Evolutionary conservation across 2,113 vertebrate species (phyloP), one percentile per base, ranked within the genome.

Genomic region (Pipa parva): DNA sequence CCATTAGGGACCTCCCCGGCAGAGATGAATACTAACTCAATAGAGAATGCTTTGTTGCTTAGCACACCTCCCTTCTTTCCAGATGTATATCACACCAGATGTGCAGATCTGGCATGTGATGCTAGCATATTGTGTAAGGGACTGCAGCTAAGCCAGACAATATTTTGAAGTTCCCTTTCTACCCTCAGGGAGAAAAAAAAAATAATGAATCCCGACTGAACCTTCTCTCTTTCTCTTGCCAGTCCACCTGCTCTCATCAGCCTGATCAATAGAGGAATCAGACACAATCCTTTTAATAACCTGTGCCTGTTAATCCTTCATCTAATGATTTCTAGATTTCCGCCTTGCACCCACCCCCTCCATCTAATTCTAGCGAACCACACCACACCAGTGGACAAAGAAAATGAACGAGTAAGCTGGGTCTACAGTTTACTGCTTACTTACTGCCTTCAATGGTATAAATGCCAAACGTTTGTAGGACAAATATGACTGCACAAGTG

Each of bases 201-300:
- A 42, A 84, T 84, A 80, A 84, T 76, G 72, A 80, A 77, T 79
- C 26, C 76, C 76, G 80, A 83, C 77, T 73, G 0, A 39, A 29
- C 29, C 12, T 60, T 27, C 63, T 65, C 54, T 28, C 33, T 9
- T n/a, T 25, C 42, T 21, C 28, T 37, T 55, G 61, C 36, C 21
- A 24, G 5, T 28, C 31, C 2, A 56, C 37, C 55, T 50, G 29
- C 63, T 29, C 77, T 76, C 81, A 81, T 82, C 83, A 73, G 74
- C 72, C 72, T 59, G 81, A 84, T 83, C 84, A 78, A 86, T 86
- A 83, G 52, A 74, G 76, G 74, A 77, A 82, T 80, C 79, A 81
- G 83, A 82, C 79, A 80, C 80, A 78, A 83, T 81, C 83, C 83
- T 86, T 86, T 83, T 81, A 83, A 80, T 79, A 77, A 79, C 74